Conservation (phyloP, 2,888 invertebrate genomes). For the Pterostichus niger region DNA sequence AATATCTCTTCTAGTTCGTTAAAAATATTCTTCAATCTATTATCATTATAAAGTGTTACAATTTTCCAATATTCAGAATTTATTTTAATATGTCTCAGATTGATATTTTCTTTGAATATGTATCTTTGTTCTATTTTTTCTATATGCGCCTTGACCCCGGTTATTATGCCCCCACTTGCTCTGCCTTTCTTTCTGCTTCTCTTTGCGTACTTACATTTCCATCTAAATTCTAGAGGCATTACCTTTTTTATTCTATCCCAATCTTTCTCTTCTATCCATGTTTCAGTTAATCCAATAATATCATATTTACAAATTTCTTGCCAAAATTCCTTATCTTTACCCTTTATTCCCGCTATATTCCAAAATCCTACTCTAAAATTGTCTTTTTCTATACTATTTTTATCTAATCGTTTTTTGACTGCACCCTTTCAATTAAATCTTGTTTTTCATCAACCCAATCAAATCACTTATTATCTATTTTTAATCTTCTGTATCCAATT, state of each 20-base stretch:
- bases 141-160: background rate
- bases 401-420: background rate
- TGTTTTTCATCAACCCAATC: background rate
- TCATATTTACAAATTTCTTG: too few relatives aligned
- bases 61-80: conserved; percentile 1
- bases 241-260: background rate
- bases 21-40: background rate
- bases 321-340: too few relatives aligned
- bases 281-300: too few relatives aligned
- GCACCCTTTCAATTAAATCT: too few relatives aligned
- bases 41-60: conserved; percentile 3
- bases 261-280: too few relatives aligned
- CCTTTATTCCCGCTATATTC: too few relatives aligned
- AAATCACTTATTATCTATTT: background rate
- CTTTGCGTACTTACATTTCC: background rate
- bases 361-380: background rate
- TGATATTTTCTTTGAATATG: conserved; percentile 3
- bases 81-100: conserved; percentile 2
- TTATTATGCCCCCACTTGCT: conserved; percentile 20
- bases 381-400: background rate
- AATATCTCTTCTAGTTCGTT: background rate
- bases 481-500: background rate
- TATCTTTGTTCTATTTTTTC: background rate
- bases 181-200: conserved; percentile 2
- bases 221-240: background rate